Percentiles rank a stretch among this genome's conserved stretches.
These are phyloP conservation scores for Spheniscus mendiculus DNA, from an alignment of 2,113 vertebrate genomes.

Conservation along the genomic window DNA sequence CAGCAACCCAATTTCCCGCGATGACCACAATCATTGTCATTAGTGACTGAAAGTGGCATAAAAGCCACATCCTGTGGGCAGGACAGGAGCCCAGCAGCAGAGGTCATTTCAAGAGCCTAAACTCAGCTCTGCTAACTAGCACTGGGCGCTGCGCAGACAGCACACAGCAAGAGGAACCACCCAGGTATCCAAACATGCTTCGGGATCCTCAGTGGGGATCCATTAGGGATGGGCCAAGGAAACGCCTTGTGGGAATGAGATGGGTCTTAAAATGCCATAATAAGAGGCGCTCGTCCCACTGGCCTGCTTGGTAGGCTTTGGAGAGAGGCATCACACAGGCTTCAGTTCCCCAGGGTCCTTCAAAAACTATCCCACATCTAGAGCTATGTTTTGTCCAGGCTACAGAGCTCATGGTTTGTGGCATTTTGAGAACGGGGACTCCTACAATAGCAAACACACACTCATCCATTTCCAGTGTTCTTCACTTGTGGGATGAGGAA, in stretches of 20 bases:
- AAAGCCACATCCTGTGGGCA: neutral
- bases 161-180: neutral
- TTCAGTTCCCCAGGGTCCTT: neutral
- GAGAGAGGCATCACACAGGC: neutral
- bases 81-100: neutral
- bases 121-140: neutral
- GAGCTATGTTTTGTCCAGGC: neutral
- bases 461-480: neutral
- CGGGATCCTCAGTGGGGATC: neutral
- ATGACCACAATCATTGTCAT: neutral
- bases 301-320: neutral
- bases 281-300: neutral
- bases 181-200: neutral
- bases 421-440: neutral
- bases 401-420: neutral
- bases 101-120: neutral
- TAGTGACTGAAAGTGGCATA: neutral
- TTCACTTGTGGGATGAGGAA: neutral
- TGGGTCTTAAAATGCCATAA: neutral
- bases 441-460: neutral
- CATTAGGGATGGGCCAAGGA: neutral
- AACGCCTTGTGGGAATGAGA: neutral
- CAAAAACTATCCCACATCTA: neutral
- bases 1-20: neutral
- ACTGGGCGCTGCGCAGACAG: neutral